Evolutionary conservation across 2,113 vertebrate genomes (phyloP).

Genomic region (Cochlearius cochlearius): DNA sequence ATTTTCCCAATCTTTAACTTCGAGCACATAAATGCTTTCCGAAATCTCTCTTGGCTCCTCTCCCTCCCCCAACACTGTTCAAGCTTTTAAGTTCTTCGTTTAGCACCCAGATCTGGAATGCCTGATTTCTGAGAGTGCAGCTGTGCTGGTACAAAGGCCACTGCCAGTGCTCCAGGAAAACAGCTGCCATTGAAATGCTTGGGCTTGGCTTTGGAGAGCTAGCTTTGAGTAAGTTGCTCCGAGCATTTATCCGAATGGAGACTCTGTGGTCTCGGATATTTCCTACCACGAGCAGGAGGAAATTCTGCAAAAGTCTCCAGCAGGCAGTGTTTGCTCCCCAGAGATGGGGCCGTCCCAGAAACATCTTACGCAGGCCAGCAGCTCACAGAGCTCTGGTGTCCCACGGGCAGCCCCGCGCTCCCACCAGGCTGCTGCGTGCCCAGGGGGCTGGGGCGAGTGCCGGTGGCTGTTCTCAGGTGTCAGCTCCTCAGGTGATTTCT

Average conservation of each 20-base stretch:
- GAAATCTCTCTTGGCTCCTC: background rate
- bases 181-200: background rate
- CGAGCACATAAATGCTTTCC: background rate
- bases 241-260: background rate
- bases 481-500: background rate
- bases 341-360: background rate
- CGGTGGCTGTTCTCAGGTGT: background rate
- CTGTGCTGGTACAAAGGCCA: background rate
- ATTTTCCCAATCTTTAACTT: background rate
- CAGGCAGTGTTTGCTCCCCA: background rate
- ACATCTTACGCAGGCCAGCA: background rate
- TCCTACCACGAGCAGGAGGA: background rate
- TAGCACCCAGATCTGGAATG: background rate
- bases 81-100: background rate
- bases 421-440: background rate
- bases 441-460: accelerated
- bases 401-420: accelerated
- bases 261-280: background rate
- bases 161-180: background rate
- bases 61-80: background rate
- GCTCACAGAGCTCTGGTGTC: background rate
- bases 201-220: background rate
- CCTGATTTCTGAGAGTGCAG: background rate
- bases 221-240: accelerated
- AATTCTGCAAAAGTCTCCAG: background rate